A percentile compares a stretch with the other conserved stretches of the same genome.
Evolutionary conservation across 2,113 vertebrate species (phyloP).

Genomic region (Fregata magnificens): DNA sequence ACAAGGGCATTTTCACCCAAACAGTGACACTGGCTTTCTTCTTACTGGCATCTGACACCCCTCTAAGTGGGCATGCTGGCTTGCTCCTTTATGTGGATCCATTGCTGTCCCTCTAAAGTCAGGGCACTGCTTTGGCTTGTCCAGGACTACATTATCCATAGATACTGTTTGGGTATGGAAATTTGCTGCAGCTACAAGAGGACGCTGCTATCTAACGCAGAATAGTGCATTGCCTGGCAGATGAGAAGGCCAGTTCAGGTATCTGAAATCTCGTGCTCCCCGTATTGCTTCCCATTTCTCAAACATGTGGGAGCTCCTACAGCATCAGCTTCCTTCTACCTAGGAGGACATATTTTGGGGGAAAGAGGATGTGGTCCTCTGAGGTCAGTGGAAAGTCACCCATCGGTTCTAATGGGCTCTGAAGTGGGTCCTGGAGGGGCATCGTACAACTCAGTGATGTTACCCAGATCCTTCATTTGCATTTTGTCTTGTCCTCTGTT

Average conservation of each 20-base stretch:
- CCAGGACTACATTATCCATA: not conserved
- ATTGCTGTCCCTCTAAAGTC: not conserved
- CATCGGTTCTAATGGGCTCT: not conserved
- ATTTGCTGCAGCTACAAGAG: not conserved
- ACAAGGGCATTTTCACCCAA: rapidly evolving
- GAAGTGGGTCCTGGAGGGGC: not conserved
- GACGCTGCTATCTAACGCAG: not conserved
- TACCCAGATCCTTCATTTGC: conserved; percentile 47
- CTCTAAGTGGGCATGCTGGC: not conserved
- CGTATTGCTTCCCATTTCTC: not conserved
- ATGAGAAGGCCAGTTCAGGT: not conserved
- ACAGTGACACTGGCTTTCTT: not conserved
- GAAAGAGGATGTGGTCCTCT: not conserved
- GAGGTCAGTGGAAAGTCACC: not conserved
- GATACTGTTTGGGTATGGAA: not conserved
- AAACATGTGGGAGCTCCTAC: not conserved
- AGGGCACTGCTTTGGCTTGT: not conserved
- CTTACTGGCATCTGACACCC: not conserved
- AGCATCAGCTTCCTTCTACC: not conserved
- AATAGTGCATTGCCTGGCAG: not conserved
- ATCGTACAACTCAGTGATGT: not conserved
- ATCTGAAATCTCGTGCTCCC: not conserved
- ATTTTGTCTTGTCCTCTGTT: conserved; percentile 44
- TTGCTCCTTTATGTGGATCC: not conserved
- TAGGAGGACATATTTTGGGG: not conserved